phyloP scores from a whole-genome alignment of 2,888 invertebrate species.

The Calliopum simillimum region DNA sequence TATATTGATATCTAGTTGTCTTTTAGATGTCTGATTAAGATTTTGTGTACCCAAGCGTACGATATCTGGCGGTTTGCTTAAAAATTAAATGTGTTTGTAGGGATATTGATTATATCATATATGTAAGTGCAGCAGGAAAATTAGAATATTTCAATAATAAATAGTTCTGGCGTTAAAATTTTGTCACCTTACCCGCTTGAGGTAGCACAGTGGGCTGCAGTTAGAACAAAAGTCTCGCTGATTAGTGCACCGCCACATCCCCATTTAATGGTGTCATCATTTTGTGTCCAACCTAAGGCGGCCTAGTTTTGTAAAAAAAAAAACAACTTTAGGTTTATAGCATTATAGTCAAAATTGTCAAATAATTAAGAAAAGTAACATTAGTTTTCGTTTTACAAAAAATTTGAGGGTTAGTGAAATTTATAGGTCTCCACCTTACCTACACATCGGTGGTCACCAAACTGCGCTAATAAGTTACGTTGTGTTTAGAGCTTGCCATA shows the following conservation, averaged over 20 bases:
- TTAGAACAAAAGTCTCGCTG: constrained; percentile 55
- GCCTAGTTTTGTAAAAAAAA: constrained; percentile 46
- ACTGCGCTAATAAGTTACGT: no score
- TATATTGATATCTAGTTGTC: constrained; percentile 67
- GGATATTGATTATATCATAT: background rate
- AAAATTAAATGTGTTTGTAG: no score
- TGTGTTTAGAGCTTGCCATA: no score
- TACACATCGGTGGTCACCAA: no score
- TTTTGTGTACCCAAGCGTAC: constrained; percentile 70
- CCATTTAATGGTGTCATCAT: constrained; percentile 56
- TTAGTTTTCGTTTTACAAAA: no score
- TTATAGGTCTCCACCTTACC: no score
- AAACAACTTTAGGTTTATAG: background rate
- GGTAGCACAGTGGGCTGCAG: constrained; percentile 61
- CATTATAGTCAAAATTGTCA: no score
- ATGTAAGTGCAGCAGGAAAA: no score
- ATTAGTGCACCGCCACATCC: constrained; percentile 62
- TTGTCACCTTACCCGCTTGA: constrained; percentile 53
- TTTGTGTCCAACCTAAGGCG: constrained; percentile 63
- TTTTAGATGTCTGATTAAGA: constrained; percentile 63
- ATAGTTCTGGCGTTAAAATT: no score
- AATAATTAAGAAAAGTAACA: no score
- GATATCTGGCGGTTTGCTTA: constrained; percentile 68
- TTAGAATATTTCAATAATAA: background rate
- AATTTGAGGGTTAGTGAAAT: no score